Conservation (phyloP, 2,888 invertebrate genomes). For the Aphodius granarius region DNA sequence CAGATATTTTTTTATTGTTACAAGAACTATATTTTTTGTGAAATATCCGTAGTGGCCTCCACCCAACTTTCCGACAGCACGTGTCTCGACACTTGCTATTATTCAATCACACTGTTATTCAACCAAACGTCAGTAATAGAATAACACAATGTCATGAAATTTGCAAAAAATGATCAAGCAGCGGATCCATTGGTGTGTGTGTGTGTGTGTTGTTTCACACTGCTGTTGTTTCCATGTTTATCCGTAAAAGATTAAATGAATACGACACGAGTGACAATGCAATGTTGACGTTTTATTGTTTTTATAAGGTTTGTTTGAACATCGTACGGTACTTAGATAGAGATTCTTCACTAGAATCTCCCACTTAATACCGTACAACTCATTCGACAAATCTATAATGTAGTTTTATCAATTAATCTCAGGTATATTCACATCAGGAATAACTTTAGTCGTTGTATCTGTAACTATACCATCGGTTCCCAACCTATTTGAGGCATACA, state of each 20-base stretch:
- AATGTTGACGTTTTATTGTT: constrained; percentile 42
- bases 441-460: background rate
- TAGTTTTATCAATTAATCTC: constrained; percentile 29
- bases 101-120: too few relatives aligned
- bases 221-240: constrained; percentile 37
- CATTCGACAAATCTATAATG: background rate
- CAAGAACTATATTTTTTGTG: too few relatives aligned
- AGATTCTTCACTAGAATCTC: too few relatives aligned
- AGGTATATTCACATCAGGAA: constrained; percentile 40
- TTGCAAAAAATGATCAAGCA: background rate
- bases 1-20: too few relatives aligned
- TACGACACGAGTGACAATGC: constrained; percentile 44
- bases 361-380: background rate
- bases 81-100: too few relatives aligned
- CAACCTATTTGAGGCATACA: too few relatives aligned
- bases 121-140: too few relatives aligned
- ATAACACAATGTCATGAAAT: too few relatives aligned
- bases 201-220: background rate
- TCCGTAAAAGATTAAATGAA: constrained; percentile 24
- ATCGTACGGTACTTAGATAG: background rate
- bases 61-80: too few relatives aligned
- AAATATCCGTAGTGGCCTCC: too few relatives aligned
- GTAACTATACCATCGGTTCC: too few relatives aligned
- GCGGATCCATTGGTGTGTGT: background rate
- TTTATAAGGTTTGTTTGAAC: too few relatives aligned